phyloP scores from a whole-genome alignment of 2,888 invertebrate genomes.

The Cataglyphis altisquamis region DNA sequence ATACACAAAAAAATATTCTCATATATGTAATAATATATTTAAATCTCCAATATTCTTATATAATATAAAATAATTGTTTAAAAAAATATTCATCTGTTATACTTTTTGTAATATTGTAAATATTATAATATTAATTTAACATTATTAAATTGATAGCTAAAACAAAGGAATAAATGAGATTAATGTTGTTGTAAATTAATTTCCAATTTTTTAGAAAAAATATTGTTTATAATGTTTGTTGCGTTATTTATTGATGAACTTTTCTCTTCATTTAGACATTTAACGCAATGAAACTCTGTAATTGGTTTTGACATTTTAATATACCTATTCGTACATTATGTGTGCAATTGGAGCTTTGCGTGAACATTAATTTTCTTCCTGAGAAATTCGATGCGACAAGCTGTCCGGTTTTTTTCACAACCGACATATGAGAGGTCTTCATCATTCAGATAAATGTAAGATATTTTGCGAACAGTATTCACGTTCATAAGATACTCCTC shows the following conservation, averaged over 20 bases:
- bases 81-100: background rate
- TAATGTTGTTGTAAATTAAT: slow-evolving; percentile 7
- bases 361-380: slow-evolving; percentile 71
- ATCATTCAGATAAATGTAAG: slow-evolving; percentile 43
- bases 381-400: slow-evolving; percentile 49
- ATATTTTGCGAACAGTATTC: slow-evolving; percentile 6
- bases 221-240: background rate
- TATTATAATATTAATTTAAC: background rate
- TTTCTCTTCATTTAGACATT: slow-evolving; percentile 10
- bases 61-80: background rate
- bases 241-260: background rate
- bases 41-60: background rate
- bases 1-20: background rate
- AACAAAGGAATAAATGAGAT: background rate
- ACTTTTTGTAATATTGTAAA: background rate
- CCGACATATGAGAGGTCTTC: background rate
- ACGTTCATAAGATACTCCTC: slow-evolving; percentile 18
- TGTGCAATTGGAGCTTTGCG: slow-evolving; percentile 44
- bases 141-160: background rate
- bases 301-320: slow-evolving; percentile 24
- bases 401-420: slow-evolving; percentile 4
- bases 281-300: background rate
- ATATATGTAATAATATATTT: background rate
- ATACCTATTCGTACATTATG: background rate
- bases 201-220: background rate